Percentiles rank a stretch among this genome's conserved stretches.
phyloP scores from a whole-genome alignment of 2,888 invertebrate species.

The Agrilus biguttatus region DNA sequence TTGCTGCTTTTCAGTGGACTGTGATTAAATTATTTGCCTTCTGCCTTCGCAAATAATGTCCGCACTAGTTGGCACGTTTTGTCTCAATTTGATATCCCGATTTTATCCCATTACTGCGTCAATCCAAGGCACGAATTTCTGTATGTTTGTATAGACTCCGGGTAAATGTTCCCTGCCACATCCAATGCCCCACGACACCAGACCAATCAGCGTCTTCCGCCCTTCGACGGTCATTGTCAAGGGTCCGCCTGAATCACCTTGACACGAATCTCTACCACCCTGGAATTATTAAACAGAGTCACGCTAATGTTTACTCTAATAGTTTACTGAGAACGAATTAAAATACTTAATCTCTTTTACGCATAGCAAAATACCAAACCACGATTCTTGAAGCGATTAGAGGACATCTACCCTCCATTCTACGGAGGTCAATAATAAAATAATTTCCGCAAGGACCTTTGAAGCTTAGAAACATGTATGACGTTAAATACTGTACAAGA shows the following conservation, averaged over 20 bases:
- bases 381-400: too few species aligned
- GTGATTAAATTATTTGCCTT: too few species aligned
- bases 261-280: conserved; percentile 61
- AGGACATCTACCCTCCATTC: too few species aligned
- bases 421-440: too few species aligned
- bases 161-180: conserved; percentile 82
- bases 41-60: neutral
- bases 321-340: neutral
- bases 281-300: conserved; percentile 17
- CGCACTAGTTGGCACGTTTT: conserved; percentile 12
- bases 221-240: conserved; percentile 76
- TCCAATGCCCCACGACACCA: conserved; percentile 86
- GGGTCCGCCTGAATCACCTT: conserved; percentile 76
- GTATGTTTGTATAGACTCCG: conserved; percentile 85
- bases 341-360: neutral
- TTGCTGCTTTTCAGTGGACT: too few species aligned
- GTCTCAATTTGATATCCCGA: conserved; percentile 22
- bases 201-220: conserved; percentile 70
- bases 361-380: too few species aligned
- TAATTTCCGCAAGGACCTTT: too few species aligned
- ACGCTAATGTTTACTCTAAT: neutral
- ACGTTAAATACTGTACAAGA: too few species aligned
- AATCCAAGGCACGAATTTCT: conserved; percentile 85
- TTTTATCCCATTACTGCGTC: conserved; percentile 55
- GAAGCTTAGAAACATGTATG: too few species aligned